Evolutionary conservation across 2,113 vertebrate species (phyloP).

Genomic region (Oryzias celebensis): DNA sequence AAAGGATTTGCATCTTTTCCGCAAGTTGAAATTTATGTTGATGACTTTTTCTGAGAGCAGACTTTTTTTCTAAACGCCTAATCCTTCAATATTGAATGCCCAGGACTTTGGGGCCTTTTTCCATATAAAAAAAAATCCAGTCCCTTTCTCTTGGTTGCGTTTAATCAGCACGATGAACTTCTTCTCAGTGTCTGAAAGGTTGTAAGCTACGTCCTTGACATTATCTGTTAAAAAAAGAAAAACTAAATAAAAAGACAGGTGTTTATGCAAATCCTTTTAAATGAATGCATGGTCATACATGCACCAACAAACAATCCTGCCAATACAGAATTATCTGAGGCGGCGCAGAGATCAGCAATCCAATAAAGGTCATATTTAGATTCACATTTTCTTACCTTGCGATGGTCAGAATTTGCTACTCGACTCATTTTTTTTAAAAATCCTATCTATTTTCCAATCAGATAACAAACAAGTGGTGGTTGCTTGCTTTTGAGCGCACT

Average conservation of each 20-base stretch:
- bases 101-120: slow-evolving; percentile 43
- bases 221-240: background rate
- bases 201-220: slow-evolving; percentile 14
- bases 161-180: slow-evolving; percentile 64
- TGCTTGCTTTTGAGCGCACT: too few relatives aligned
- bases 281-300: background rate
- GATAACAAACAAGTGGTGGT: too few relatives aligned
- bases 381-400: slow-evolving; percentile 16
- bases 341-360: slow-evolving; percentile 37
- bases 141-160: slow-evolving; percentile 43
- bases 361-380: slow-evolving; percentile 55
- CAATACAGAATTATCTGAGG: slow-evolving; percentile 15
- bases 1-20: slow-evolving; percentile 32
- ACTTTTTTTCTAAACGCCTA: slow-evolving; percentile 28
- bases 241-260: slow-evolving; percentile 3
- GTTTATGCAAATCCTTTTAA: slow-evolving; percentile 11
- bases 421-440: too few relatives aligned
- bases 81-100: slow-evolving; percentile 35
- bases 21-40: slow-evolving; percentile 48
- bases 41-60: slow-evolving; percentile 26
- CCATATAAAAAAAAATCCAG: slow-evolving; percentile 30
- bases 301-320: background rate
- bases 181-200: slow-evolving; percentile 70
- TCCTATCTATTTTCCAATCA: too few relatives aligned
- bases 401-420: slow-evolving; percentile 44